Percentiles rank a stretch among this genome's conserved stretches.
Conservation (phyloP, 2,888 invertebrate genomes). For the Myopa tessellatipennis region DNA sequence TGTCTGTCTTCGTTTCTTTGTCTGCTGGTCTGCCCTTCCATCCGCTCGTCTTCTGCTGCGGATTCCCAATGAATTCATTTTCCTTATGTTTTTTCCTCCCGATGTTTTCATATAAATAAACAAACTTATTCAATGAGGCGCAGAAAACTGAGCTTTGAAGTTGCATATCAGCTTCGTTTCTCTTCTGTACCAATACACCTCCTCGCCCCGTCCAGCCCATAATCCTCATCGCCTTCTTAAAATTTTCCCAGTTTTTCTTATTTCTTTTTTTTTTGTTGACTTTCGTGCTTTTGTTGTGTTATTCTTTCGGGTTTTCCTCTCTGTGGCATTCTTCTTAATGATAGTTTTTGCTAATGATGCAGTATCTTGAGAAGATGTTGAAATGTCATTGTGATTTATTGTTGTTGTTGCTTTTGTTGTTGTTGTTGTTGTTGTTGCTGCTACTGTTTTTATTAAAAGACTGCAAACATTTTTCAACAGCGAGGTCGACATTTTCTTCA, state of each 20-base stretch:
- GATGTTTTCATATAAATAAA: neutral
- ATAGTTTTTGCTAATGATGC: neutral
- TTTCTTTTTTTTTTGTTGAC: neutral
- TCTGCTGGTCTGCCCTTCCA: neutral
- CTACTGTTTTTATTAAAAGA: no score
- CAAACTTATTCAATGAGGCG: neutral
- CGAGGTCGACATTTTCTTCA: no score
- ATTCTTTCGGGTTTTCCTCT: neutral
- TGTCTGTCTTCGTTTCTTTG: neutral
- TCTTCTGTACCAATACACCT: neutral
- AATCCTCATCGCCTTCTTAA: neutral
- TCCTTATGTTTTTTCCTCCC: neutral
- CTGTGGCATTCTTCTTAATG: neutral
- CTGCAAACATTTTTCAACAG: no score
- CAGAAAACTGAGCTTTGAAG: conserved; percentile 13
- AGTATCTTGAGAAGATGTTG: no score
- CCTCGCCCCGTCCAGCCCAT: neutral
- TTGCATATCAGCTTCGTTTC: neutral
- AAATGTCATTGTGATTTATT: no score
- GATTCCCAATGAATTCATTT: conserved; percentile 6
- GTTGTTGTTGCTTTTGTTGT: no score
- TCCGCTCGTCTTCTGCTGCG: neutral
- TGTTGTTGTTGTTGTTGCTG: no score
- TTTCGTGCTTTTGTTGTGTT: conserved; percentile 2
- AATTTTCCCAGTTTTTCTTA: neutral